These are phyloP conservation scores for Caenorhabditis zanzibari DNA, from an alignment of 2,888 invertebrate species.

Conservation along the genomic window DNA sequence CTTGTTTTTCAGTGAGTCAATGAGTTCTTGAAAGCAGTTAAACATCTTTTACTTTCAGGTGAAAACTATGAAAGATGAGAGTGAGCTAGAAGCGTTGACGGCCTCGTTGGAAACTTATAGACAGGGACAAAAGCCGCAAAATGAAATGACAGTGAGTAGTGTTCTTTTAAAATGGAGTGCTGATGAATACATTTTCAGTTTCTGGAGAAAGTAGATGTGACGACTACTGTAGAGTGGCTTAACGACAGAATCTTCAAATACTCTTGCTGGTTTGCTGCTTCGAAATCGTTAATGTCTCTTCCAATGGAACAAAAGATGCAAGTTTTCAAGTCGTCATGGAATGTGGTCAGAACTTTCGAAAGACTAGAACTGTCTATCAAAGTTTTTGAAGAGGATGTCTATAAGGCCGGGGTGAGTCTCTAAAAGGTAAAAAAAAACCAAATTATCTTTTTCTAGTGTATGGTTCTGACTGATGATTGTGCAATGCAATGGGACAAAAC, in stretches of 20 bases:
- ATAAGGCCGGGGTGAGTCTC: constrained; percentile 9
- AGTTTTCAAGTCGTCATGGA: constrained; percentile 58
- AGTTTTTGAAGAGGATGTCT: constrained; percentile 44
- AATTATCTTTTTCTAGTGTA: constrained; percentile 28
- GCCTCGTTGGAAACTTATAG: constrained; percentile 25
- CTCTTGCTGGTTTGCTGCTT: constrained; percentile 48
- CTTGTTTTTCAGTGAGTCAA: constrained; percentile 30
- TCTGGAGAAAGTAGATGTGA: constrained; percentile 43
- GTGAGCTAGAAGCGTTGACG: constrained; percentile 41
- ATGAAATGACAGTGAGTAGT: constrained; percentile 18
- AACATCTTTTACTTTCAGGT: neutral
- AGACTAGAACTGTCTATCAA: constrained; percentile 42
- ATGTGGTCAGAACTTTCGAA: constrained; percentile 49
- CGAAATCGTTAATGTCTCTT: constrained; percentile 51
- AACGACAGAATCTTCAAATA: constrained; percentile 48
- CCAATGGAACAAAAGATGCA: constrained; percentile 53
- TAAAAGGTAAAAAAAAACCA: no score
- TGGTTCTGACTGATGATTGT: constrained; percentile 29
- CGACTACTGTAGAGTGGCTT: constrained; percentile 42
- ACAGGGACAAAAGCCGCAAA: constrained; percentile 31
- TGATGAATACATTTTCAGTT: constrained; percentile 26
- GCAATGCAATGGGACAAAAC: constrained; percentile 40
- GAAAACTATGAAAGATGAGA: constrained; percentile 26
- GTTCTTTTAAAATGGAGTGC: no score
- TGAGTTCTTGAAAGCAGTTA: neutral